Base-by-base conservation (phyloP, 2,888 invertebrate genomes). In the Synanthedon vespiformis region DNA sequence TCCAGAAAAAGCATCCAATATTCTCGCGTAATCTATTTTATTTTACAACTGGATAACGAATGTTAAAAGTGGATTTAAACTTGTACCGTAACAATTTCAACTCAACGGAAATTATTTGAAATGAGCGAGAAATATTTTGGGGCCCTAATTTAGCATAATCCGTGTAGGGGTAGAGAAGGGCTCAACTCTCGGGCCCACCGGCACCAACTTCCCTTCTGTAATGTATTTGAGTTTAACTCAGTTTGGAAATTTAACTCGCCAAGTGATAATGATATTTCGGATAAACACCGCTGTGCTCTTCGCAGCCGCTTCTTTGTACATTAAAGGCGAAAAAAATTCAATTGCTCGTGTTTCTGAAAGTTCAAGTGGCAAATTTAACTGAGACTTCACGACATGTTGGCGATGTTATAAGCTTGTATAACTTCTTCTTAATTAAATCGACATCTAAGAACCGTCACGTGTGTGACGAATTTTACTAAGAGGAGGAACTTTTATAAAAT, bases 101-200 rank as follows among this genome's bases (percentile, higher is more conserved):
- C 67, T 65, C 62, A 59, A 63, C 65, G 68, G 68, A 78, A 77
- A 82, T 82, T 76, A 77, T 81, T 81, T 76, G 71, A 72, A 80
- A 81, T 70, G 77, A 70, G 70, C 71, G 64, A 68, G 68, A 78
- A 80, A 80, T 78, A 79, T 81, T 79, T 52, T 74, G 34, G 69
- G 69, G 59, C 72, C 68, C 60, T 60, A 65, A 73, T 82, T 83
- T 80, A 80, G 66, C 77, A 80, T 84, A 82, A 83, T 79, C 82
- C 77, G 64, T 56, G 22, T 48, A 48, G 16, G 48, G 48, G 48
- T 48, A 22, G 44, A 3, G 48, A 48, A 18, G 48, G 22, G 48
- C 48, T 16, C 13, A 48, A 48, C 48, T 48, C 48, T 48, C 18
- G 48, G 48, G 22, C 48, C 48, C 16, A 18, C 18, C 16, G 16